Percentiles rank a stretch among this genome's conserved stretches.
Evolutionary conservation across 2,888 invertebrate genomes (phyloP).

Genomic region (Drosophila nr. perissopoda): DNA sequence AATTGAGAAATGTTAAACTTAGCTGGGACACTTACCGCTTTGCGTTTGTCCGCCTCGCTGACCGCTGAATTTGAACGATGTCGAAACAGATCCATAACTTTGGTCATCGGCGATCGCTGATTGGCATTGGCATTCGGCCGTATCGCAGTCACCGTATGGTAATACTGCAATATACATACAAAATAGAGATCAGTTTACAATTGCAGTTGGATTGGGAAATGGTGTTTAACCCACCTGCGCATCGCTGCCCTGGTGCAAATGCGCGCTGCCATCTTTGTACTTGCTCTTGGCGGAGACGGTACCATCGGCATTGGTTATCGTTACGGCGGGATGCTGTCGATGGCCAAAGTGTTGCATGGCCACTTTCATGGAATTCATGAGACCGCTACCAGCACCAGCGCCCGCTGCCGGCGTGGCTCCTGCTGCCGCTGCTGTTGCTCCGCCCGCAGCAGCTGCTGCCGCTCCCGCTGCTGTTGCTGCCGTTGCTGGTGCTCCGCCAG

Average conservation of each 20-base stretch:
- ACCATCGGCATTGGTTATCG: conserved; percentile 82
- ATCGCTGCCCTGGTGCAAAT: conserved; percentile 88
- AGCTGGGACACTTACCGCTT: conserved; percentile 87
- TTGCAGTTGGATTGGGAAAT: too few species aligned
- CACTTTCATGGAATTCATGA: conserved; percentile 94
- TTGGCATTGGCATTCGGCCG: conserved; percentile 86
- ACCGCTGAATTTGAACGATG: conserved; percentile 90
- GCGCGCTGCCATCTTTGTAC: conserved; percentile 89
- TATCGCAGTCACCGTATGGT: conserved; percentile 89
- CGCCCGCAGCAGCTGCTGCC: conserved; percentile 44
- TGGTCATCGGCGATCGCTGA: conserved; percentile 91
- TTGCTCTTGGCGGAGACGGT: conserved; percentile 83
- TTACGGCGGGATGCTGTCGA: conserved; percentile 81
- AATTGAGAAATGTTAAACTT: conserved; percentile 19
- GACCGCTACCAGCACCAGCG: conserved; percentile 79
- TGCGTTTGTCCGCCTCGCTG: conserved; percentile 89
- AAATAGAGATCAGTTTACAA: background rate
- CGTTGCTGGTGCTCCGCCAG: conserved; percentile 57
- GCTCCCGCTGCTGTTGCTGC: conserved; percentile 64
- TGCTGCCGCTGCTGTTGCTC: conserved; percentile 35
- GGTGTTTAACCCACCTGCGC: conserved; percentile 76
- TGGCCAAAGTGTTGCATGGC: conserved; percentile 88
- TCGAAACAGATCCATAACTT: conserved; percentile 96
- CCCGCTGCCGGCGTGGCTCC: conserved; percentile 14
- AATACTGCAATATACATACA: conserved; percentile 86